Evolutionary conservation across 30 jellyfish, hydroid and myxozoan species (phyloP), one percentile per base, ranked within the genome.

Genomic region (Hydractinia echinata): DNA sequence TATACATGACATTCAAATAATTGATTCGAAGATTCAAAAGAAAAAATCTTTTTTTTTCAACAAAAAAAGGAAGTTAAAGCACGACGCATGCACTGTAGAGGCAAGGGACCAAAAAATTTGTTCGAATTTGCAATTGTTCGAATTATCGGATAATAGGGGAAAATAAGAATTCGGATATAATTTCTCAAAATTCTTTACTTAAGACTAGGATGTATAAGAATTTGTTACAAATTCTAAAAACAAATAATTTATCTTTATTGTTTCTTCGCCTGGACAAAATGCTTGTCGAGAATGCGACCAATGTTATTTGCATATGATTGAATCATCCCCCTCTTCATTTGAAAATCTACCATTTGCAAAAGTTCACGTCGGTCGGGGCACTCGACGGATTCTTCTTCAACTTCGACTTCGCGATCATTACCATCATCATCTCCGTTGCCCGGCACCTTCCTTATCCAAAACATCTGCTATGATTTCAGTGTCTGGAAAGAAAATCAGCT

Each of bases 371-470:
- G 74, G 74, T 64, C 74, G 18, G 74, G 74, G 18, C 74, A 64
- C 39, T 64, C 6, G 8, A 64, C 4, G 18, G 4, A 13, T 1
- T 64, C 74, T 6, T 64, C 74, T 64, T 64, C 74, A 64, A 13
- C 74, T 64, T 64, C 6, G 18, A 13, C 9, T 64, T 7, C 16
- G 74, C 8, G 5, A 64, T 64, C 18, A 64, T 64, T 51, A 0
- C 74, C 74, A 64, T 64, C 74, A 64, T 64, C 74, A 64, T 64
- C 74, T 7, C 16, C 74, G 6, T 64, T 64, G 74, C 39, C 44
- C 18, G 6, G 74, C 74, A 64, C 4, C 74, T 64, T 64, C 19
- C 74, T 44, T 64, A 64, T 13, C 74, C 74, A 64, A 64, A 0
- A 64, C 7, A 64, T 64, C 74, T 64, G 74, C 74, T 6, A 64